These are phyloP conservation scores for Melitaea cinxia DNA, from an alignment of 1,140 invertebrate genomes.

Conservation along the genomic window DNA sequence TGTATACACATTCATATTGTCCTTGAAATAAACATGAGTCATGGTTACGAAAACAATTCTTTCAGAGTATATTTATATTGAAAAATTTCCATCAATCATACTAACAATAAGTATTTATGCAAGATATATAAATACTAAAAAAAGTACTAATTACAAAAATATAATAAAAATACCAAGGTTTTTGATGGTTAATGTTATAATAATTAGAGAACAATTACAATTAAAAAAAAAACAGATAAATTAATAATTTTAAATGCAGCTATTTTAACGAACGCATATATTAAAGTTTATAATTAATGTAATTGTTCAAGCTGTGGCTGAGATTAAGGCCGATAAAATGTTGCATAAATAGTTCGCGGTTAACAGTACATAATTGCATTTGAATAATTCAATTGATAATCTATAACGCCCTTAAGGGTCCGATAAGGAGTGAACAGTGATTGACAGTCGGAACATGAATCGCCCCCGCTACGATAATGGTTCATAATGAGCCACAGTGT, in stretches of 20 bases:
- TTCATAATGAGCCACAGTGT: slow-evolving; percentile 55
- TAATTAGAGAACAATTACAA: neutral
- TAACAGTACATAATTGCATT: slow-evolving; percentile 43
- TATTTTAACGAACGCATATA: slow-evolving; percentile 15
- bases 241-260: slow-evolving; percentile 11
- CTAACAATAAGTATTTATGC: neutral
- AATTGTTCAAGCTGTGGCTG: slow-evolving; percentile 24
- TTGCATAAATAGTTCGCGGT: slow-evolving; percentile 28
- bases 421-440: slow-evolving; percentile 44
- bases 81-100: neutral
- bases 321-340: slow-evolving; percentile 17
- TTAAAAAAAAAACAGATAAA: neutral
- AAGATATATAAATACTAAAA: no score
- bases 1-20: neutral
- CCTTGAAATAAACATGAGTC: slow-evolving; percentile 2
- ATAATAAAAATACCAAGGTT: no score
- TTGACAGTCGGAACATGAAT: slow-evolving; percentile 54
- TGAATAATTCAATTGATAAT: slow-evolving; percentile 48
- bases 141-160: no score
- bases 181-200: no score
- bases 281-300: slow-evolving; percentile 23
- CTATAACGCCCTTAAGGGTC: slow-evolving; percentile 37
- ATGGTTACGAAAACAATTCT: slow-evolving; percentile 1
- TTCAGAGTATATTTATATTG: neutral
- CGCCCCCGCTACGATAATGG: slow-evolving; percentile 54